Evolutionary conservation across 2,888 invertebrate species (phyloP).

Genomic region (Chromoteleia sp.): DNA sequence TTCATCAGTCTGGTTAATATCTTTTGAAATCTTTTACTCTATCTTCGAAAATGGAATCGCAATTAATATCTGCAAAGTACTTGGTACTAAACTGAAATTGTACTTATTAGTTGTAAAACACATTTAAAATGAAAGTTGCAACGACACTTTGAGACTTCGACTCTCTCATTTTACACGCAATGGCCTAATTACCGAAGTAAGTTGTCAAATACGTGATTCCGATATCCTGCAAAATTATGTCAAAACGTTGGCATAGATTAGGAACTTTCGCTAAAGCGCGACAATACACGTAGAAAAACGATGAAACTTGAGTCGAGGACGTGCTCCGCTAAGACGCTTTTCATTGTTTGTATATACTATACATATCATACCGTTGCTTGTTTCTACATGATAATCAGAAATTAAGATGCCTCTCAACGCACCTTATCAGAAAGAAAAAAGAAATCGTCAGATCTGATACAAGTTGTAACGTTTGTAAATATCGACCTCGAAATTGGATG

Average conservation of each 20-base stretch:
- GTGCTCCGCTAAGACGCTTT: too few species aligned
- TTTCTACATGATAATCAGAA: too few species aligned
- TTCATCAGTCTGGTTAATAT: conserved; percentile 13
- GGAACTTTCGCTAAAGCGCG: conserved; percentile 13
- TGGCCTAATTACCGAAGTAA: conserved; percentile 19
- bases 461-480: too few species aligned
- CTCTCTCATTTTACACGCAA: conserved; percentile 2
- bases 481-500: too few species aligned
- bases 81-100: neutral
- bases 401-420: too few species aligned
- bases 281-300: conserved; percentile 5
- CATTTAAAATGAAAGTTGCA: neutral
- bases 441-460: too few species aligned
- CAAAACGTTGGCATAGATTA: conserved; percentile 36
- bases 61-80: conserved; percentile 10
- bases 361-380: too few species aligned
- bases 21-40: conserved; percentile 11
- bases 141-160: neutral
- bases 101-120: conserved; percentile 5
- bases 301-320: conserved; percentile 25
- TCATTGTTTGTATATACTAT: too few species aligned
- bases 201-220: conserved; percentile 47
- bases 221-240: conserved; percentile 20
- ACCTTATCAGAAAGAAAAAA: too few species aligned
- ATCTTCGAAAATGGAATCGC: conserved; percentile 21